Evolutionary conservation across 2,888 invertebrate genomes (phyloP).

Genomic region (Rhamphomyia laevipes): DNA sequence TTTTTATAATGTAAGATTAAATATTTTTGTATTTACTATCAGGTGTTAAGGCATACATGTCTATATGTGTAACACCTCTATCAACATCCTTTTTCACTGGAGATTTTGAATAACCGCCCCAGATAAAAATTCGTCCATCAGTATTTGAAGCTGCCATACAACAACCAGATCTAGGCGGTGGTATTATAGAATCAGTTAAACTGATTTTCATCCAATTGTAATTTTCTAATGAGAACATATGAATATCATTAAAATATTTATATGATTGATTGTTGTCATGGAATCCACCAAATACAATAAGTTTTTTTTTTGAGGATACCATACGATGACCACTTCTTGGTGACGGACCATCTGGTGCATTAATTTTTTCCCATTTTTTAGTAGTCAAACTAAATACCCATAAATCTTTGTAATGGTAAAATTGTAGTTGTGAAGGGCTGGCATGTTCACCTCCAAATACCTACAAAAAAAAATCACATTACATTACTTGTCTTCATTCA

Average conservation of each 20-base stretch:
- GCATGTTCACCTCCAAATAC: constrained; percentile 89
- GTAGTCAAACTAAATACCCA: constrained; percentile 72
- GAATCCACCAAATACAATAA: constrained; percentile 85
- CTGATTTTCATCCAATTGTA: constrained; percentile 67
- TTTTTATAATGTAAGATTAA: neutral
- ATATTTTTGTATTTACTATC: constrained; percentile 43
- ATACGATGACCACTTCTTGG: constrained; percentile 82
- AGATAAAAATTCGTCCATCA: constrained; percentile 55
- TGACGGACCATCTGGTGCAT: constrained; percentile 63
- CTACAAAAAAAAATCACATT: constrained; percentile 16
- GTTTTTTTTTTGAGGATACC: constrained; percentile 62
- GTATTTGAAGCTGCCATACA: constrained; percentile 35
- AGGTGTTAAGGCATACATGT: constrained; percentile 53
- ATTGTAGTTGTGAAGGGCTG: constrained; percentile 80
- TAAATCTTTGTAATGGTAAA: constrained; percentile 84
- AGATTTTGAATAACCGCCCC: constrained; percentile 69
- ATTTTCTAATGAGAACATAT: constrained; percentile 67
- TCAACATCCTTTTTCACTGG: constrained; percentile 62
- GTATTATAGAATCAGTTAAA: constrained; percentile 48
- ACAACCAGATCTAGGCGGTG: constrained; percentile 71
- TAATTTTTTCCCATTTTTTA: constrained; percentile 76
- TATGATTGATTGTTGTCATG: constrained; percentile 78
- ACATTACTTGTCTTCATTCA: neutral
- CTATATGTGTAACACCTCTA: constrained; percentile 55
- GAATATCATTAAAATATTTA: constrained; percentile 79